Evolutionary conservation across 2,797 vertebrate genomes (phyloP), one percentile per base, ranked within the genome.

Genomic region (Danionella dracula): DNA sequence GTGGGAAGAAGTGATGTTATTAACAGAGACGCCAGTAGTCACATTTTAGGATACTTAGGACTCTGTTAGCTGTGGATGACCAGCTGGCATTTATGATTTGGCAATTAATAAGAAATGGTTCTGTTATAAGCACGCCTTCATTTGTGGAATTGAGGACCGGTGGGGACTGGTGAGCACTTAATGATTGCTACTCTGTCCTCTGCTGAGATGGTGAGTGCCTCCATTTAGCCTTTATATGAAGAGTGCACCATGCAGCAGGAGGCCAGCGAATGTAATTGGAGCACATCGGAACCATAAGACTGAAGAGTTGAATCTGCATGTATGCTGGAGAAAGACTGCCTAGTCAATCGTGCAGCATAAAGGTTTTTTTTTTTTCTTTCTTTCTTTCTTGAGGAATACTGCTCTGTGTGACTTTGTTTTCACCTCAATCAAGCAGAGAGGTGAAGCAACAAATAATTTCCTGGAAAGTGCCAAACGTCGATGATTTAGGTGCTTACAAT

Each of bases 361-460:
- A 13, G 35, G 15, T 32, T 13, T 51, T 60, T 34, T 29, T 44
- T 6, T 40, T 20, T 23, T 59, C 31, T 59, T 60, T 34, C 17
- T 42, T 8, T 32, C n/a, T 21, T 58, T 40, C 1, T 1, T 34
- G 4, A 35, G 19, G 19, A 1, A n/a, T 27, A 57, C n/a, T 27
- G 38, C 13, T 29, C 37, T 40, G 44, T 1, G 32, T 8, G 19
- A 40, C 40, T 45, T 54, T 66, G 56, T 71, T 71, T 66, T 34
- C 35, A 34, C 42, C 42, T 46, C 55, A 61, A 61, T 66, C 58
- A 60, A 66, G 19, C 49, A 21, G 80, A 78, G 78, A 75, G 68
- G 17, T 35, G 31, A 76, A 32, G 62, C 44, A 34, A 65, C 65
- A 79, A 79, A 79, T 73, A 76, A 83, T 81, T 84, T 82, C 82